phyloP scores from a whole-genome alignment of 1,140 invertebrate genomes.

The Drosophila lini region DNA sequence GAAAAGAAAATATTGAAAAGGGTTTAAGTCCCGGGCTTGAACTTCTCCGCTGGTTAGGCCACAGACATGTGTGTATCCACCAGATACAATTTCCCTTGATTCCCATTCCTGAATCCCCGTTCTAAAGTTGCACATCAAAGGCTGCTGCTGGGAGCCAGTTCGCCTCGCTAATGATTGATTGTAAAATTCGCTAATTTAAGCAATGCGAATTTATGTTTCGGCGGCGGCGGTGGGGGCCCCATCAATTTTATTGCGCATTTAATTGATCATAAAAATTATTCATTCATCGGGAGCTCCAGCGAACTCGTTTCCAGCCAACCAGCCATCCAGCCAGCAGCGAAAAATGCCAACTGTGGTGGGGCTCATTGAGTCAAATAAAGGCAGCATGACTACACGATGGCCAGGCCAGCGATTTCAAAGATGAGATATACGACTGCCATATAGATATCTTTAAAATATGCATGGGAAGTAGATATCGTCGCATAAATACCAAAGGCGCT shows the following conservation, averaged over 20 bases:
- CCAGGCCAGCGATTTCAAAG: slow-evolving; percentile 23
- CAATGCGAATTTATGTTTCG: slow-evolving; percentile 75
- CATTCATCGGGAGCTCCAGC: slow-evolving; percentile 62
- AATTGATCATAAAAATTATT: slow-evolving; percentile 82
- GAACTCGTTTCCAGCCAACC: slow-evolving; percentile 48
- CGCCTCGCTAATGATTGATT: slow-evolving; percentile 73
- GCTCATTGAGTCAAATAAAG: slow-evolving; percentile 35
- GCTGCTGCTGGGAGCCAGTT: slow-evolving; percentile 34
- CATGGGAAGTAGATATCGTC: slow-evolving; percentile 48
- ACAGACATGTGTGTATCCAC: slow-evolving; percentile 47
- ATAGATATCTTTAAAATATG: slow-evolving; percentile 72
- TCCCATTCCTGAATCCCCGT: slow-evolving; percentile 6
- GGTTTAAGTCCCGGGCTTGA: slow-evolving; percentile 71
- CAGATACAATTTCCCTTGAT: slow-evolving; percentile 26
- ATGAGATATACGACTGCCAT: slow-evolving; percentile 58
- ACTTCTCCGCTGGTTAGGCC: slow-evolving; percentile 65
- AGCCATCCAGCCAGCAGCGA: slow-evolving; percentile 43
- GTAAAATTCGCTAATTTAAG: slow-evolving; percentile 81
- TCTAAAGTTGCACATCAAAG: slow-evolving; percentile 63
- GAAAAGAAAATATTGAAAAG: slow-evolving; percentile 70
- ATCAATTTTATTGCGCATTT: slow-evolving; percentile 80
- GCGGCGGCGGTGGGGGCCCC: slow-evolving; percentile 42
- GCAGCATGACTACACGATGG: slow-evolving; percentile 49
- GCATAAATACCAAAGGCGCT: slow-evolving; percentile 40
- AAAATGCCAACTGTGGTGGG: slow-evolving; percentile 45